Conservation (phyloP, 2,797 vertebrate genomes). For the Sebastes nivosus region DNA sequence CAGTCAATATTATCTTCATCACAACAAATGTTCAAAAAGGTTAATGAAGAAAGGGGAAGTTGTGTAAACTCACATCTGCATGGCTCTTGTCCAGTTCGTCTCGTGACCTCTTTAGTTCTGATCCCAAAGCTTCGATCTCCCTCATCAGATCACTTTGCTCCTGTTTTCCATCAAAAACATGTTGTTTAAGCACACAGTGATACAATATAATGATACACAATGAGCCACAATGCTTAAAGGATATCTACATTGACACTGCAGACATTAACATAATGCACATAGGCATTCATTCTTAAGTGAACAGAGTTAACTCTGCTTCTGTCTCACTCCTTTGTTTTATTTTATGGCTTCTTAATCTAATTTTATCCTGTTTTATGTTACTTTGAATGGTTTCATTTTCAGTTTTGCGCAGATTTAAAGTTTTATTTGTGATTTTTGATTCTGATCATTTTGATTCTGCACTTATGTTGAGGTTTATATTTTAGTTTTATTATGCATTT, state of each 20-base stretch:
- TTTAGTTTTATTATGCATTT: neutral
- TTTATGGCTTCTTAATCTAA: neutral
- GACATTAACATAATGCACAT: neutral
- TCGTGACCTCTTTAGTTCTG: constrained; percentile 65
- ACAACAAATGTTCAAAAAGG: neutral
- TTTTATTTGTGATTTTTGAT: too few relatives aligned
- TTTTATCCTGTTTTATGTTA: neutral
- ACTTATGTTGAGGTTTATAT: too few relatives aligned
- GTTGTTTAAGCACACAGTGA: neutral
- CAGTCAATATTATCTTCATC: neutral
- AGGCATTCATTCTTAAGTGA: neutral
- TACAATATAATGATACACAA: neutral
- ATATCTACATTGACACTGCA: neutral
- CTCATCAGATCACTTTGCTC: constrained; percentile 51
- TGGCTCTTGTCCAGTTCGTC: constrained; percentile 75
- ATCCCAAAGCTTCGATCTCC: constrained; percentile 52
- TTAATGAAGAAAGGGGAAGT: neutral
- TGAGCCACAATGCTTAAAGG: neutral
- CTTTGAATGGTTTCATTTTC: neutral
- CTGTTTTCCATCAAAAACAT: constrained; percentile 25
- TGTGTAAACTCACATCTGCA: constrained; percentile 68
- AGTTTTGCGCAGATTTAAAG: too few relatives aligned
- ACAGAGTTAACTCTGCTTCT: neutral
- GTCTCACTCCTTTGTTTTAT: neutral
- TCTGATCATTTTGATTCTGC: too few relatives aligned